Evolutionary conservation across 2,888 invertebrate genomes (phyloP).

Genomic region (Leptopilina syphax): DNA sequence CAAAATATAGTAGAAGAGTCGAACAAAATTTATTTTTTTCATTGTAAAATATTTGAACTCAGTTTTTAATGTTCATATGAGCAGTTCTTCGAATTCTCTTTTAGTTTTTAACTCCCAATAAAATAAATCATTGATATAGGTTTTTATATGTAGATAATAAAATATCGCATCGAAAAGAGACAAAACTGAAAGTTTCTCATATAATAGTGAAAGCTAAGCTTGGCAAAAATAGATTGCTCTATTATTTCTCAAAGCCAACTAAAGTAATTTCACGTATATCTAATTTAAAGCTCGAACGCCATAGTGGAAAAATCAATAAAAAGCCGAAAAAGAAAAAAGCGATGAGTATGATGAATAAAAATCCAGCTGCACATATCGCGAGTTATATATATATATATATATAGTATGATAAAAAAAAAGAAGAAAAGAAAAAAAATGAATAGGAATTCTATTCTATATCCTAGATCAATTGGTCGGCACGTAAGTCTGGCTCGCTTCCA

Average conservation of each 20-base stretch:
- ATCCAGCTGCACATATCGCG: slow-evolving; percentile 10
- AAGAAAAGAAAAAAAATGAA: slow-evolving; percentile 40
- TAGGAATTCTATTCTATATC: slow-evolving; percentile 59
- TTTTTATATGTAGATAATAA: slow-evolving; percentile 9
- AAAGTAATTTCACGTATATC: slow-evolving; percentile 14
- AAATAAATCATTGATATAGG: slow-evolving; percentile 6
- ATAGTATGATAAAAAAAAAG: background rate
- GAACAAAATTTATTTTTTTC: background rate
- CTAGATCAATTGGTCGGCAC: slow-evolving; percentile 69
- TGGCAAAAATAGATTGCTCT: slow-evolving; percentile 20
- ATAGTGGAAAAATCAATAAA: background rate
- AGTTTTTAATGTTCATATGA: background rate
- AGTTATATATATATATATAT: background rate
- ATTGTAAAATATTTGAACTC: background rate
- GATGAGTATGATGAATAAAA: slow-evolving; percentile 16
- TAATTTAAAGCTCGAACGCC: background rate
- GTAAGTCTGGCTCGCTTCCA: slow-evolving; percentile 71
- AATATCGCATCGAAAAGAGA: slow-evolving; percentile 2
- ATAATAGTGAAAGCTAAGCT: background rate
- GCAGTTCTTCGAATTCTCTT: background rate
- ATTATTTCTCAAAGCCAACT: background rate
- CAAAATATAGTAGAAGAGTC: background rate
- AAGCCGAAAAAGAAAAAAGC: background rate
- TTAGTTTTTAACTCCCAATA: slow-evolving; percentile 13
- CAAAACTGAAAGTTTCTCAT: slow-evolving; percentile 18